Evolutionary conservation across 2,113 vertebrate species (phyloP).

Genomic region (Oreochromis aureus): DNA sequence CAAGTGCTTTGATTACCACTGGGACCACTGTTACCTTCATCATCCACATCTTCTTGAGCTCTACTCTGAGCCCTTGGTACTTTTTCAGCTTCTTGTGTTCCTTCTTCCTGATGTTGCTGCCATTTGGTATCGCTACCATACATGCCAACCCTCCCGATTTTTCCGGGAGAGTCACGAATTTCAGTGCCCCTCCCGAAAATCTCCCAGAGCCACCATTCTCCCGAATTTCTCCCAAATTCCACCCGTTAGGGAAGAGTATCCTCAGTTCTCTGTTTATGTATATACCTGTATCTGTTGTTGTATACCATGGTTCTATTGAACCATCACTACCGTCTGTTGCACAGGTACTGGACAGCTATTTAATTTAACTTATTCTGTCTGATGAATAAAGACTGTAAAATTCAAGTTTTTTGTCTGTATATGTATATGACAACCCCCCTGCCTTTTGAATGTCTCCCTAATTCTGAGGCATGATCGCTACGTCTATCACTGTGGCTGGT

Average conservation of each 20-base stretch:
- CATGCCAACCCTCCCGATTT: not conserved
- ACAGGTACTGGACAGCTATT: too few relatives aligned
- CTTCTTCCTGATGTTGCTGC: not conserved
- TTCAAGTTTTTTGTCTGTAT: too few relatives aligned
- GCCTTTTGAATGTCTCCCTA: too few relatives aligned
- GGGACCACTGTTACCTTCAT: not conserved
- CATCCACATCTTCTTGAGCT: not conserved
- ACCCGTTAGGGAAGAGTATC: not conserved
- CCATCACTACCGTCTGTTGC: too few relatives aligned
- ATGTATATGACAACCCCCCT: not conserved
- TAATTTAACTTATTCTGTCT: too few relatives aligned
- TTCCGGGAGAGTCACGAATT: not conserved
- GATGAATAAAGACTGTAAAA: too few relatives aligned
- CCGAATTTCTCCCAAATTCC: not conserved
- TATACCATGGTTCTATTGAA: not conserved
- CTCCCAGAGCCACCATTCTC: not conserved
- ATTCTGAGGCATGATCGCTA: not conserved
- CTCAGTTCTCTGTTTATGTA: too few relatives aligned
- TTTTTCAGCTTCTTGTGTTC: not conserved
- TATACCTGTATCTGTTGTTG: too few relatives aligned
- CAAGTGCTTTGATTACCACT: not conserved
- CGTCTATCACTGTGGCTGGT: not conserved
- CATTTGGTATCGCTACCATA: not conserved
- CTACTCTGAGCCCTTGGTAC: not conserved
- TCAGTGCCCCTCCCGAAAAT: not conserved